Conservation (phyloP, 2,888 invertebrate species). For the Galerucella nymphaeae region DNA sequence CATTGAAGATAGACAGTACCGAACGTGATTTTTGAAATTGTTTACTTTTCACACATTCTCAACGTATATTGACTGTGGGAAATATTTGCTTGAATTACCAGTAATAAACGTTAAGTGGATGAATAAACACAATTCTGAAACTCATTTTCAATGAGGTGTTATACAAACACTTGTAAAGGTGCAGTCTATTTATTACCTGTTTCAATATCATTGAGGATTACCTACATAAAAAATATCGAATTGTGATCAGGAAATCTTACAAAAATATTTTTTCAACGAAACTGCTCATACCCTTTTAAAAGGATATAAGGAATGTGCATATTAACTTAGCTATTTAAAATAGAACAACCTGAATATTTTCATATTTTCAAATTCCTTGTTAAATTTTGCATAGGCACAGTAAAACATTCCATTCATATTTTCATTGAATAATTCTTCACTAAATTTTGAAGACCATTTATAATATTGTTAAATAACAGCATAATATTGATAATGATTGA, state of each 20-base stretch:
- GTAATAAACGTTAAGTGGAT: slow-evolving; percentile 37
- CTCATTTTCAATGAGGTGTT: slow-evolving; percentile 56
- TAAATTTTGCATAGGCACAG: no score
- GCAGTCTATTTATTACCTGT: slow-evolving; percentile 49
- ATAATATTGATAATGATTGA: no score
- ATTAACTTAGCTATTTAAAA: no score
- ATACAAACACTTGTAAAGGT: slow-evolving; percentile 53
- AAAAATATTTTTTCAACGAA: no score
- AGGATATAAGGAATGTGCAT: no score
- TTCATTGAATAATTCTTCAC: no score
- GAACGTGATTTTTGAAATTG: slow-evolving; percentile 15
- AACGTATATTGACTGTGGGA: slow-evolving; percentile 37
- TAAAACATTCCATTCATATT: no score
- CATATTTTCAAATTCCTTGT: no score
- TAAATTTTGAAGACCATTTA: no score
- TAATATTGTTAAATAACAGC: no score
- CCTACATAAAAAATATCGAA: not conserved
- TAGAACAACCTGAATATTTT: no score
- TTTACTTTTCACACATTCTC: slow-evolving; percentile 33
- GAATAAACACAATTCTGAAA: slow-evolving; percentile 52
- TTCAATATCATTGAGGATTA: slow-evolving; percentile 18
- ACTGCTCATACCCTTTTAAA: no score
- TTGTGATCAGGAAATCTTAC: slow-evolving; percentile 3
- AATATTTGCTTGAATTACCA: slow-evolving; percentile 40
- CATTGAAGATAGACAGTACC: not conserved